A percentile compares a stretch with the other conserved stretches of the same genome.
Evolutionary conservation across 2,888 invertebrate genomes (phyloP).

Genomic region (Lamellibrachia satsuma): DNA sequence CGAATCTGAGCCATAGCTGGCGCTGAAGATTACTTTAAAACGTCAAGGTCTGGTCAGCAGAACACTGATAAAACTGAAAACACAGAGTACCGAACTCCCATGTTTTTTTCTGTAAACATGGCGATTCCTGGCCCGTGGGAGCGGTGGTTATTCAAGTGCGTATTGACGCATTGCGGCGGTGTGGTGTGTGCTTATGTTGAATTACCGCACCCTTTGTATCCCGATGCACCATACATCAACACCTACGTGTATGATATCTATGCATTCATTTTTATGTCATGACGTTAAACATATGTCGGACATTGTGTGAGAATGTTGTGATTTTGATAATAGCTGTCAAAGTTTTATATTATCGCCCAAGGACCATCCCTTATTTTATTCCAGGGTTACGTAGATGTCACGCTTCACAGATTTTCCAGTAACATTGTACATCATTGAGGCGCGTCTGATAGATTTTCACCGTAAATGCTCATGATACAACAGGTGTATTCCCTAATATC

Average conservation of each 20-base stretch:
- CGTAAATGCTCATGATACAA: no score
- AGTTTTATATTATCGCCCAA: not conserved
- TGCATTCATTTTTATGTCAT: not conserved
- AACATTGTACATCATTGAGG: no score
- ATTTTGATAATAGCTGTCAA: not conserved
- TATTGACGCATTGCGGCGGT: not conserved
- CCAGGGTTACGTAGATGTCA: not conserved
- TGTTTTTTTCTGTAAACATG: constrained; percentile 14
- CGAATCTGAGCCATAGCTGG: constrained; percentile 49
- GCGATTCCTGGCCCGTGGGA: not conserved
- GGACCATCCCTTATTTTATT: not conserved
- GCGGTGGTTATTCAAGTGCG: not conserved
- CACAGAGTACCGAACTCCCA: not conserved
- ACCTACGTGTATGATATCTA: not conserved
- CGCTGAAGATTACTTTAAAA: not conserved
- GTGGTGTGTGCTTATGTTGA: not conserved
- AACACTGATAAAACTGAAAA: not conserved
- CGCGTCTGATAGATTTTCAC: no score
- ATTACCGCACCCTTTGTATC: not conserved
- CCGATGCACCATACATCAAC: not conserved
- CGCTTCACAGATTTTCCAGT: not conserved
- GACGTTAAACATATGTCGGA: not conserved
- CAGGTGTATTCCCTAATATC: no score
- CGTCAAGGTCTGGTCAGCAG: not conserved
- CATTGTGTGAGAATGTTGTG: not conserved